phyloP scores from a whole-genome alignment of 2,888 invertebrate species.

The Zaprionus bogoriensis region DNA sequence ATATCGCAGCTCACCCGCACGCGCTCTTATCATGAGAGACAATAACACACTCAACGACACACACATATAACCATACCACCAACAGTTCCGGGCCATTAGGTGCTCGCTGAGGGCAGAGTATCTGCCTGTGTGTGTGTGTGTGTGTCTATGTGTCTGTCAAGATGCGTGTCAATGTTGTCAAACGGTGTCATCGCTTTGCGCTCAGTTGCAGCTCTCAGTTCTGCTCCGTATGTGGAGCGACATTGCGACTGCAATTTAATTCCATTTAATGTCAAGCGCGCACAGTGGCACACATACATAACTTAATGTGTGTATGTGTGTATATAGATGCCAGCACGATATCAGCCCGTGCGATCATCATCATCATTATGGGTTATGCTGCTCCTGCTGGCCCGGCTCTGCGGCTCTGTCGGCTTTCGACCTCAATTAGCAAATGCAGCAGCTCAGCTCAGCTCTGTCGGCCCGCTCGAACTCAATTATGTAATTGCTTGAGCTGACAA shows the following conservation, averaged over 20 bases:
- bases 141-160: constrained; percentile 35
- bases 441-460: constrained; percentile 27
- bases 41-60: constrained; percentile 24
- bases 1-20: constrained; percentile 15
- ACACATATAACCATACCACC: constrained; percentile 18
- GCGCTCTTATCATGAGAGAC: constrained; percentile 14
- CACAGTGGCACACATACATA: constrained; percentile 22
- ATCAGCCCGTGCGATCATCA: constrained; percentile 48
- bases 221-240: constrained; percentile 28
- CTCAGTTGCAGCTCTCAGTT: constrained; percentile 14
- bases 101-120: constrained; percentile 43
- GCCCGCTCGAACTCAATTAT: constrained; percentile 55
- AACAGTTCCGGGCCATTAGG: constrained; percentile 63
- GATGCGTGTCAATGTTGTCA: constrained; percentile 73
- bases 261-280: constrained; percentile 67
- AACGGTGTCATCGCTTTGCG: constrained; percentile 73
- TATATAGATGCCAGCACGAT: constrained; percentile 8
- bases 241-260: constrained; percentile 57
- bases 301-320: too few species aligned
- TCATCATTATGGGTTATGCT: too few species aligned
- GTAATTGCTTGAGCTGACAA: constrained; percentile 55
- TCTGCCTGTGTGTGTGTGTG: constrained; percentile 14
- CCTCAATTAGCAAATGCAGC: constrained; percentile 69
- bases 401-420: constrained; percentile 28
- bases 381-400: constrained; percentile 13